Conservation (phyloP, 2,888 invertebrate species). For the Mythimna lalbum region DNA sequence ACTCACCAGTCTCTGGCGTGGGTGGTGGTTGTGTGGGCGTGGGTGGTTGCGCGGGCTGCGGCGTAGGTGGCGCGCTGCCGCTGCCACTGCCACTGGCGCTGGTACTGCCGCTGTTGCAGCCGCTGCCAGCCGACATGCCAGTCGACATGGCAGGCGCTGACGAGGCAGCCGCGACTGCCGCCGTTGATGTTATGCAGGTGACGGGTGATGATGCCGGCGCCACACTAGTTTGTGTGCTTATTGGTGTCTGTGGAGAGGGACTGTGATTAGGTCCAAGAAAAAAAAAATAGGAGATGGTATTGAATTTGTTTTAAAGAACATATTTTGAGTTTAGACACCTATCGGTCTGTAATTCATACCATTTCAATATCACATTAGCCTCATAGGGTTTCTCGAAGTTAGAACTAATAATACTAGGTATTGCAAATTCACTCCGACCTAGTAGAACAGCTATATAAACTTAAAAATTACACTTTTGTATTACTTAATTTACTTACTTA, state of each 20-base stretch:
- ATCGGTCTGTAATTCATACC: too few species aligned
- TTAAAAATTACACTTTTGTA: too few species aligned
- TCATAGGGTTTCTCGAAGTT: too few species aligned
- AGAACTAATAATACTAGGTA: too few species aligned
- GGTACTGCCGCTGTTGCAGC: slow-evolving; percentile 45
- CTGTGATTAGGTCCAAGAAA: background rate
- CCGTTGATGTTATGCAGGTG: slow-evolving; percentile 60
- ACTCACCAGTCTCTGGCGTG: slow-evolving; percentile 84
- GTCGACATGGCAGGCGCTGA: slow-evolving; percentile 49
- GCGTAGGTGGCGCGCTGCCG: slow-evolving; percentile 78
- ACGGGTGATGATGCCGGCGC: slow-evolving; percentile 45
- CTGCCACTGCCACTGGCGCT: slow-evolving; percentile 49
- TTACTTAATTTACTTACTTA: too few species aligned
- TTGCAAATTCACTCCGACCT: too few species aligned
- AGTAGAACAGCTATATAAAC: too few species aligned
- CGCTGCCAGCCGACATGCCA: slow-evolving; percentile 25
- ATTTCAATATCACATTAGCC: too few species aligned
- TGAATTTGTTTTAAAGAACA: too few species aligned
- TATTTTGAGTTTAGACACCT: too few species aligned
- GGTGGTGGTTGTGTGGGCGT: slow-evolving; percentile 81
- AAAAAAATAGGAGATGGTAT: too few species aligned
- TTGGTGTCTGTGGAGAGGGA: slow-evolving; percentile 34
- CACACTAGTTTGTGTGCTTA: slow-evolving; percentile 36
- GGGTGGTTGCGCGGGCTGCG: slow-evolving; percentile 80
- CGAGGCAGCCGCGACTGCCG: slow-evolving; percentile 49